Evolutionary conservation across 1,140 invertebrate genomes (phyloP), one percentile per base, ranked within the genome.

Genomic region (Drosophila carrolli): DNA sequence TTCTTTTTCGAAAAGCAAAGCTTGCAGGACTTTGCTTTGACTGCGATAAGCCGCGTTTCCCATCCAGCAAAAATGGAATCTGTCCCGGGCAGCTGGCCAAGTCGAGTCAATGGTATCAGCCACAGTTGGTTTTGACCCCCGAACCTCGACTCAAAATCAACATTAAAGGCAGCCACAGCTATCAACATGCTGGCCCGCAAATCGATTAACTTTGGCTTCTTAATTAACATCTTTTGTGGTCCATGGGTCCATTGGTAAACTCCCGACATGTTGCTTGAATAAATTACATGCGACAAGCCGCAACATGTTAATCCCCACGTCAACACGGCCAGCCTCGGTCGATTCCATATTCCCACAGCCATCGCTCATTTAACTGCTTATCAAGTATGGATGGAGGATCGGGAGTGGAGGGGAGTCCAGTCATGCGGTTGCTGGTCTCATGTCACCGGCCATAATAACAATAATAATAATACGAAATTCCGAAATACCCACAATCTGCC

Each of bases 161-260:
- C 76, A 77, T 77, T 67, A 63, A 84, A 79, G 59, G 38, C 68
- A 43, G 32, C 59, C 63, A 32, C 60, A 48, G 13, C 55, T 46
- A 60, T 61, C 75, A 76, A 47, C 73, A 76, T 35, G 43, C 70
- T 27, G 48, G 65, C 75, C 50, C 82, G 54, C 78, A 86, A 88
- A 88, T 82, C 82, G 83, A 88, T 86, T 86, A 82, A 88, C 83
- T 88, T 86, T 78, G 75, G 84, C 75, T 79, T 82, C 75, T 82
- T 81, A 86, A 88, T 86, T 86, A 88, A 81, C 83, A 82, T 67
- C 70, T 82, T 85, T 78, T 88, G 83, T 46, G 73, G 81, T 72
- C 23, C 47, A 16, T 48, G 60, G 68, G 50, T 62, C 27, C 40
- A 29, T 41, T 59, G 57, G 47, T 41, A 32, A 57, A 51, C 55